Evolutionary conservation across 2,888 invertebrate genomes (phyloP).

Genomic region (Latrodectus hesperus): DNA sequence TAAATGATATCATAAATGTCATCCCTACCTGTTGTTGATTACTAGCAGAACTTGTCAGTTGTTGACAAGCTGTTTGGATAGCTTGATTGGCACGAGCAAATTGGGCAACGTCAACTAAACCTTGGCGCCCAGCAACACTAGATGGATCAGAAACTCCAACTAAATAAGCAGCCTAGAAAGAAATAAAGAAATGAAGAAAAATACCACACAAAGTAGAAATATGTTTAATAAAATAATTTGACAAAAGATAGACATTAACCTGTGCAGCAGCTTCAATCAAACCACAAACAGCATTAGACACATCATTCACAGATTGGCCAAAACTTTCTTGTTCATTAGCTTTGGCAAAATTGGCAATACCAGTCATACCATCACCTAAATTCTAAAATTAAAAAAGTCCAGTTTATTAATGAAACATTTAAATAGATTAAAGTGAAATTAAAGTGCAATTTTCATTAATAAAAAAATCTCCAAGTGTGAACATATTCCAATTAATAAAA

Average conservation of each 20-base stretch:
- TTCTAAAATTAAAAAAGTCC: slow-evolving; percentile 68
- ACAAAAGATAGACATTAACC: slow-evolving; percentile 71
- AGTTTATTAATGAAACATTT: background rate
- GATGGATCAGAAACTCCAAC: slow-evolving; percentile 94
- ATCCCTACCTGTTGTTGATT: slow-evolving; percentile 82
- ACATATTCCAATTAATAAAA: too few species aligned
- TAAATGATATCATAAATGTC: background rate
- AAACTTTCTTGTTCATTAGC: slow-evolving; percentile 89
- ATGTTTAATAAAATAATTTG: background rate
- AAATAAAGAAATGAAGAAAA: background rate
- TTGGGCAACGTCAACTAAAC: slow-evolving; percentile 90
- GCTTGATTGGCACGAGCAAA: slow-evolving; percentile 91
- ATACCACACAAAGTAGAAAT: too few species aligned
- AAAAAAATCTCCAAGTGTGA: too few species aligned
- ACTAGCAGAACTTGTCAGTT: slow-evolving; percentile 82
- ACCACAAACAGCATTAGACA: slow-evolving; percentile 91
- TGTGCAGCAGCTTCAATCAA: slow-evolving; percentile 95
- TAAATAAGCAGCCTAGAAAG: slow-evolving; percentile 86
- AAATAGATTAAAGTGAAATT: too few species aligned
- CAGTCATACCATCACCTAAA: slow-evolving; percentile 86
- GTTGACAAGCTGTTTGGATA: slow-evolving; percentile 91
- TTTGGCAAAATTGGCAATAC: slow-evolving; percentile 94
- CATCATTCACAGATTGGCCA: slow-evolving; percentile 86
- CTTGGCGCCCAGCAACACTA: slow-evolving; percentile 89
- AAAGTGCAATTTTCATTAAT: too few species aligned